phyloP scores from a whole-genome alignment of 2,797 vertebrate species.

The Hylomyscus alleni region DNA sequence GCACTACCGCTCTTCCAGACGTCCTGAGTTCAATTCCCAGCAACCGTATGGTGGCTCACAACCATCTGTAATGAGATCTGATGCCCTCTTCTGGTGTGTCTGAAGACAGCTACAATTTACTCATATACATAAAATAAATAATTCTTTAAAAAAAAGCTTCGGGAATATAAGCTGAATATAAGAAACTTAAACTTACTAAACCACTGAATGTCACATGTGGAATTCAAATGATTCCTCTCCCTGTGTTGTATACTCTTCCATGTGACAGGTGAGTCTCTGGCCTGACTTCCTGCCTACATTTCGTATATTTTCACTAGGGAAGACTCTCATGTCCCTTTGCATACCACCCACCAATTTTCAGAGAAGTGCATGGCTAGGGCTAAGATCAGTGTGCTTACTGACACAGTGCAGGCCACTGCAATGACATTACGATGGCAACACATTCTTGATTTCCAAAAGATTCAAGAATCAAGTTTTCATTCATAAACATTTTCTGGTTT shows the following conservation, averaged over 20 bases:
- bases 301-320: not conserved
- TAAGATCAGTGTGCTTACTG: not conserved
- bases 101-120: too few species aligned
- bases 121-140: too few species aligned
- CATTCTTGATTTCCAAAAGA: not conserved
- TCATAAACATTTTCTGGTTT: slow-evolving; percentile 16
- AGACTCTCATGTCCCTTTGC: not conserved
- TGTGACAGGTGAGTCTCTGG: not conserved
- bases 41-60: too few species aligned
- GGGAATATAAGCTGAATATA: not conserved
- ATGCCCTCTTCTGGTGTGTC: too few species aligned
- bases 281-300: not conserved
- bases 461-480: slow-evolving; percentile 18
- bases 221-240: not conserved
- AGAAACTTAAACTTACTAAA: not conserved
- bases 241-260: not conserved
- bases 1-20: too few species aligned
- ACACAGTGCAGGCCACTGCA: not conserved
- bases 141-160: not conserved
- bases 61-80: too few species aligned
- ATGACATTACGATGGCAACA: not conserved
- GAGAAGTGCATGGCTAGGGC: not conserved
- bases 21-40: too few species aligned
- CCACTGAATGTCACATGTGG: not conserved
- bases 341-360: not conserved